A percentile compares a stretch with the other conserved stretches of the same genome.
These are phyloP conservation scores for Drosophila pachea DNA, from an alignment of 1,140 invertebrate species.

Conservation along the genomic window DNA sequence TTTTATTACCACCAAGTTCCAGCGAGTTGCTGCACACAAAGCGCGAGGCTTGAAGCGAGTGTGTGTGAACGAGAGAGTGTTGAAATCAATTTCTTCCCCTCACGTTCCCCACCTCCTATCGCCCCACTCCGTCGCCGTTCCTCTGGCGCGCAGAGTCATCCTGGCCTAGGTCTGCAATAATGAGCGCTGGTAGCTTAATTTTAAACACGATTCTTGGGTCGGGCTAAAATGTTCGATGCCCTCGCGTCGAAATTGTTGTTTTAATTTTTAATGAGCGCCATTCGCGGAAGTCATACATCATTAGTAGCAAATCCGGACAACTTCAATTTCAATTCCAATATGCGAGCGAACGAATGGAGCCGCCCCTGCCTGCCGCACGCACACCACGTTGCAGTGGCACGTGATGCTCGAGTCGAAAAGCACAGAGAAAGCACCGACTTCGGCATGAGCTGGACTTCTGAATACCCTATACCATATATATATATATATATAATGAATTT, in stretches of 20 bases:
- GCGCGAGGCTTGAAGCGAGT: not conserved
- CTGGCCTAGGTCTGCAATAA: conserved; percentile 18
- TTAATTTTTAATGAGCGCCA: conserved; percentile 72
- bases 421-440: not conserved
- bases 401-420: conserved; percentile 5
- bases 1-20: conserved; percentile 68
- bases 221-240: conserved; percentile 20
- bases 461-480: too few relatives aligned
- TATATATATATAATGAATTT: too few relatives aligned
- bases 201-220: conserved; percentile 9
- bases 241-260: conserved; percentile 43
- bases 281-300: conserved; percentile 73
- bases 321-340: conserved; percentile 59
- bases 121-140: not conserved
- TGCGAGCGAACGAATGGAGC: not conserved
- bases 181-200: conserved; percentile 24
- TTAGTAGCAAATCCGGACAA: conserved; percentile 73
- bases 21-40: conserved; percentile 7
- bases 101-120: not conserved
- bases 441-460: too few relatives aligned
- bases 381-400: conserved; percentile 10
- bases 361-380: not conserved
- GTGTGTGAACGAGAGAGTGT: conserved; percentile 1
- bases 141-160: not conserved
- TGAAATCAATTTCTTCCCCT: conserved; percentile 54